Base-by-base conservation (phyloP, 2,113 vertebrate genomes). In the Phylloscopus trochilus region DNA sequence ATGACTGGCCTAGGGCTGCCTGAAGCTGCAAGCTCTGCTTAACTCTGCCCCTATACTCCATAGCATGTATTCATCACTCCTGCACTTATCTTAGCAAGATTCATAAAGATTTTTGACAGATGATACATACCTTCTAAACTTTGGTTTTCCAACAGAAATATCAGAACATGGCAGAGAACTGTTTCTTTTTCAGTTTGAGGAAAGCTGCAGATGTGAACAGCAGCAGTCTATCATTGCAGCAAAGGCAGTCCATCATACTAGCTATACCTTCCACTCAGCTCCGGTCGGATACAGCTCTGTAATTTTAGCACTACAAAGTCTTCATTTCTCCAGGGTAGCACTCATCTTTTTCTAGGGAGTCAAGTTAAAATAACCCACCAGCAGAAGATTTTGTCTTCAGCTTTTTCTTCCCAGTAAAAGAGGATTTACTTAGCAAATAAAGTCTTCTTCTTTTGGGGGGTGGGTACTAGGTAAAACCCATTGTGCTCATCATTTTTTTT, bases 201-300 rank as follows among this genome's bases (percentile, higher is more conserved):
- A 51, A 92, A 89, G 73, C 35, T 87, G 35, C 41, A 56, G 62
- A 30, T 31, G 26, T 21, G 11, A 2, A 16, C 7, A 86, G 51
- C 2, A 70, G 72, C 60, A 81, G n/a, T 43, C 24, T 31, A 11
- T 66, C 63, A 27, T 17, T 69, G 53, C 49, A 75, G 62, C 58
- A 68, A 75, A 58, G 63, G 41, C 79, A 79, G 41, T 83, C 53
- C 53, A 44, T 93, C 75, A n/a, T 43, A 60, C 6, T 46, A 6
- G 1, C 49, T 82, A 3, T 20, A 22, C 27, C 5, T 79, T 90
- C 52, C 74, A 70, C 44, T 81, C 4, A 6, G 68, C 55, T 70
- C 15, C 0, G 0, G 16, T 41, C 0, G 0, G 58, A n/a, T 55
- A 46, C 3, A 26, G 46, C 60, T 88, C 66, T 78, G 47, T 77